These are phyloP conservation scores for Echinarachnius parma DNA, from an alignment of 53 echinoderm and acorn worm genomes.

Conservation along the genomic window DNA sequence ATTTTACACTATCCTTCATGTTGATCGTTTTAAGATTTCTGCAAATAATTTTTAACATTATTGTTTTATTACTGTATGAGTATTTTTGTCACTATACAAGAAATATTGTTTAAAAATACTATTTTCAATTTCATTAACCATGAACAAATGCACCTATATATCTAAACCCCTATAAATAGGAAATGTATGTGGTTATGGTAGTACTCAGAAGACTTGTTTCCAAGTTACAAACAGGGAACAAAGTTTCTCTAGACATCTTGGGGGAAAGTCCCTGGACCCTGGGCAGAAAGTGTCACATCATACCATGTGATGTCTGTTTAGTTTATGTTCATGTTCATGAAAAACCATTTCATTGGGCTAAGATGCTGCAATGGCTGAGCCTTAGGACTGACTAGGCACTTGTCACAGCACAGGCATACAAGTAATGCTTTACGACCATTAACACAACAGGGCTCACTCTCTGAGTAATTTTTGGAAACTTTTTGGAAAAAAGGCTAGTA, in stretches of 20 bases:
- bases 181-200: too few relatives aligned
- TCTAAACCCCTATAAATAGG: too few relatives aligned
- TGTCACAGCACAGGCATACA: slow-evolving; percentile 66
- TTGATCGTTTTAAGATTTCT: too few relatives aligned
- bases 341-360: slow-evolving; percentile 12
- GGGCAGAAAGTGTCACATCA: slow-evolving; percentile 54
- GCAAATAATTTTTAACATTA: too few relatives aligned
- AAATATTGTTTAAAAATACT: too few relatives aligned
- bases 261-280: slow-evolving; percentile 75
- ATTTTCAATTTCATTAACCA: too few relatives aligned
- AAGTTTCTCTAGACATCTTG: slow-evolving; percentile 45
- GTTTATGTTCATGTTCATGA: slow-evolving; percentile 9
- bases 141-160: too few relatives aligned
- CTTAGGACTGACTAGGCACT: slow-evolving; percentile 50
- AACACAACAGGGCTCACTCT: slow-evolving; percentile 87
- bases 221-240: slow-evolving; percentile 70
- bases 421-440: slow-evolving; percentile 22
- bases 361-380: slow-evolving; percentile 49
- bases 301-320: slow-evolving; percentile 12
- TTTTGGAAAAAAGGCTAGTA: neutral
- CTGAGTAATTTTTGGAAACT: slow-evolving; percentile 47
- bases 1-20: too few relatives aligned
- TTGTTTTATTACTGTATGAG: too few relatives aligned
- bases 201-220: slow-evolving; percentile 66
- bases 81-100: too few relatives aligned